Evolutionary conservation across 2,113 vertebrate species (phyloP), one percentile per base, ranked within the genome.

Genomic region (Chiloscyllium plagiosum): DNA sequence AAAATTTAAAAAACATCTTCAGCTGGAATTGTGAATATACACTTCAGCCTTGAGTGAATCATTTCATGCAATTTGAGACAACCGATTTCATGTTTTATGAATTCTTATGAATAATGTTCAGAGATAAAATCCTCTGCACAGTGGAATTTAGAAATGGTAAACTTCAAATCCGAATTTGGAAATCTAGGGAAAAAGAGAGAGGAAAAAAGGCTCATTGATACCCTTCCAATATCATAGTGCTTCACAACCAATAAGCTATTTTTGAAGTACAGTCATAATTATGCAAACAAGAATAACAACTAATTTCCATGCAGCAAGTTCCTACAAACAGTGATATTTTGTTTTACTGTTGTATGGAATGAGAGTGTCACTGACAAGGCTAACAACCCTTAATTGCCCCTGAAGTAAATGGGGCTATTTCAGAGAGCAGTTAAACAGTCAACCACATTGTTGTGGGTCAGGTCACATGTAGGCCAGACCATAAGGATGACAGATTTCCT

Each of bases 161-260:
- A 72, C 26, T 95, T 72, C 33, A 95, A 76, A 76, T 95, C 42
- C 94, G 68, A 52, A 95, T 95, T 52, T 95, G 69, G 42, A 95
- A 95, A 95, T 95, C 94, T 95, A 52, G 26, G 42, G 22, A 72
- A 24, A 72, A 72, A 72, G 68, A 47, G 42, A 47, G 22, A 72
- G 1, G 1, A 68, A 47, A 68, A 20, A 5, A 37, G n/a, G 15
- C 17, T 29, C 29, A 90, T 6, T 65, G 13, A 90, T 13, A 47
- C 26, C 24, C 2, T 24, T 17, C 20, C 33, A 61, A 19, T 17
- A n/a, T 66, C 89, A 61, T 17, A 92, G 33, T 92, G 13, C 52
- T 17, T 61, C 22, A 93, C 89, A 93, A 33, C 2, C 17, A 37
- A 37, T 92, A 10, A 83, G 37, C 65, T 65, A 90, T 4, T 92